phyloP scores from a whole-genome alignment of 1,140 invertebrate species.

The Fragariocoptes setiger region DNA sequence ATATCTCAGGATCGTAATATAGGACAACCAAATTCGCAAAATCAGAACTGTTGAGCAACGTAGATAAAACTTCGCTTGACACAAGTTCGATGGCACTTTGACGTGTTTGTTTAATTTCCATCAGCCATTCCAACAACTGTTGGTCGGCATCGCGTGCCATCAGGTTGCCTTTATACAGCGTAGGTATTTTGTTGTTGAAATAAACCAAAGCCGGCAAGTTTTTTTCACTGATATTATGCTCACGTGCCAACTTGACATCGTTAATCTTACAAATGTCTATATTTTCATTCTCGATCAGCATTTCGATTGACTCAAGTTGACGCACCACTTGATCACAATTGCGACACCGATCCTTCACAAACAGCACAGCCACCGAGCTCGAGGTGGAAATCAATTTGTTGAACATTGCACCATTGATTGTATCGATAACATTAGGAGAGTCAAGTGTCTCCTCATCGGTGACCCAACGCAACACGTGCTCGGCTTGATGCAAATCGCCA shows the following conservation, averaged over 20 bases:
- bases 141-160: conserved; percentile 75
- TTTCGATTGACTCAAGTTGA: not conserved
- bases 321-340: not conserved
- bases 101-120: conserved; percentile 59
- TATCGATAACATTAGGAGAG: conserved; percentile 24
- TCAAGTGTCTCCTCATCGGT: conserved; percentile 17
- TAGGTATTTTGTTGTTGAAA: conserved; percentile 27
- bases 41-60: too few species aligned
- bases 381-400: conserved; percentile 10
- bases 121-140: conserved; percentile 56
- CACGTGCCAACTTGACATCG: conserved; percentile 44
- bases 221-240: conserved; percentile 40
- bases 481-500: conserved; percentile 18
- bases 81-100: conserved; percentile 74
- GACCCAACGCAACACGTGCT: conserved; percentile 14
- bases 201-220: conserved; percentile 72
- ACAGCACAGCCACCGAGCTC: conserved; percentile 11
- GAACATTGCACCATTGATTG: conserved; percentile 14
- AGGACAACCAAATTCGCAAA: too few species aligned
- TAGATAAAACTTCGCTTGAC: too few species aligned
- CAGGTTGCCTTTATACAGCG: conserved; percentile 27
- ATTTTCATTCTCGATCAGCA: not conserved
- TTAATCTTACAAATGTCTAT: conserved; percentile 1
- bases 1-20: too few species aligned
- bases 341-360: not conserved